Percentiles rank a stretch among this genome's conserved stretches.
Evolutionary conservation across 2,797 vertebrate genomes (phyloP).

Genomic region (Chaetophractus vellerosus): DNA sequence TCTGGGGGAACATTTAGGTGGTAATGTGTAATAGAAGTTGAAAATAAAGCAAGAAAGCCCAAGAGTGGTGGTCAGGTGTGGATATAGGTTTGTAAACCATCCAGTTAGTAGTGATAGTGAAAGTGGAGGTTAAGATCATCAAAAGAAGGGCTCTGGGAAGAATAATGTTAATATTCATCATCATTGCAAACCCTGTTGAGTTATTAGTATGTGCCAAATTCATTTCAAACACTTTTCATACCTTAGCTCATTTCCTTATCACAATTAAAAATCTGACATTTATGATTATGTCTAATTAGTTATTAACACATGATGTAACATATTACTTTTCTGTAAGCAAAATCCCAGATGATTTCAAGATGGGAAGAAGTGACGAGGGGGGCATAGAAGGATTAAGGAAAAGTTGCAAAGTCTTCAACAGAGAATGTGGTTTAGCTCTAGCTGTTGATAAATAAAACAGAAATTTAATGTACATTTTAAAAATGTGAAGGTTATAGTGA

Average conservation of each 20-base stretch:
- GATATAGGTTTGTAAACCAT: not conserved
- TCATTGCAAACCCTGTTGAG: not conserved
- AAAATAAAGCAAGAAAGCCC: not conserved
- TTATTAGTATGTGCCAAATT: not conserved
- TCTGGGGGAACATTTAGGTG: not conserved
- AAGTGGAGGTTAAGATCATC: not conserved
- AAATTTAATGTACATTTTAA: conserved; percentile 2
- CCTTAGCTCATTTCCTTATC: conserved; percentile 10
- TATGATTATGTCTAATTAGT: conserved; percentile 25
- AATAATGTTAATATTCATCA: not conserved
- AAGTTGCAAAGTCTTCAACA: conserved; percentile 31
- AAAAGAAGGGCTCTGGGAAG: not conserved
- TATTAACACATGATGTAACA: conserved; percentile 20
- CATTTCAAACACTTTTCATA: not conserved
- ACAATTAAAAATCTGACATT: not conserved
- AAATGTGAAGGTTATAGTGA: not conserved
- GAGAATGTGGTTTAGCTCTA: not conserved
- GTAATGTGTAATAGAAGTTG: not conserved
- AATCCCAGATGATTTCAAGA: conserved; percentile 63
- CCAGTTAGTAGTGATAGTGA: not conserved
- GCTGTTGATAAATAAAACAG: not conserved
- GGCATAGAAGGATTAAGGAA: not conserved
- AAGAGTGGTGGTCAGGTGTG: not conserved
- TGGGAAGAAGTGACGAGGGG: not conserved
- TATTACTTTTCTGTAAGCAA: conserved; percentile 52